Evolutionary conservation across 2,888 invertebrate species (phyloP).

Genomic region (Nemotelus nigrinus): DNA sequence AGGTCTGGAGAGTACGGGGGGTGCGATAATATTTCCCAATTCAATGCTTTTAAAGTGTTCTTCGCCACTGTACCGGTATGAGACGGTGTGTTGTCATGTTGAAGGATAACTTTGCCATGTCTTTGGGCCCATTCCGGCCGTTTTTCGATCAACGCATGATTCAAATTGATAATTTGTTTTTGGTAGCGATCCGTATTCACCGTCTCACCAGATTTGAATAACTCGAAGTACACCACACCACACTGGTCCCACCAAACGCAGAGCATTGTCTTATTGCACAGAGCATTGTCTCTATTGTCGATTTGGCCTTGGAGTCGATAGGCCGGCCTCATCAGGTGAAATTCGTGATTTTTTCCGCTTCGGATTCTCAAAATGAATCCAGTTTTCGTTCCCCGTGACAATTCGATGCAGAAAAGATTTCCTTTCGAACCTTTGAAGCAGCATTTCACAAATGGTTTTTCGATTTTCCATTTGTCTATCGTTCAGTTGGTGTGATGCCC

Average conservation of each 20-base stretch:
- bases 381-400: constrained; percentile 1
- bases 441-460: background rate
- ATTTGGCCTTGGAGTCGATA: too few species aligned
- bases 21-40: too few species aligned
- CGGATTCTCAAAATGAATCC: constrained; percentile 29
- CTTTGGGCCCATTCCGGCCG: background rate
- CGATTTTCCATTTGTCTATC: too few species aligned
- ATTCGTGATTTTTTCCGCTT: constrained; percentile 30
- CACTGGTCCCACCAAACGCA: constrained; percentile 39
- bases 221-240: constrained; percentile 34
- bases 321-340: constrained; percentile 16
- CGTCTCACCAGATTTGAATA: constrained; percentile 37
- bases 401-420: background rate
- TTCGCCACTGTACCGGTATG: too few species aligned
- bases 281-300: too few species aligned
- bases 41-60: too few species aligned
- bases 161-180: background rate
- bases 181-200: constrained; percentile 3
- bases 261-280: constrained; percentile 36
- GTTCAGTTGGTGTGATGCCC: too few species aligned
- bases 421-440: constrained; percentile 7
- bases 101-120: background rate
- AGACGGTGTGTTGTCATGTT: constrained; percentile 46
- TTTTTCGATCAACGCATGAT: background rate
- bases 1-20: too few species aligned